A percentile compares a stretch with the other conserved stretches of the same genome.
Evolutionary conservation across 2,797 vertebrate genomes (phyloP).

Genomic region (Pseudochromis fuscus): DNA sequence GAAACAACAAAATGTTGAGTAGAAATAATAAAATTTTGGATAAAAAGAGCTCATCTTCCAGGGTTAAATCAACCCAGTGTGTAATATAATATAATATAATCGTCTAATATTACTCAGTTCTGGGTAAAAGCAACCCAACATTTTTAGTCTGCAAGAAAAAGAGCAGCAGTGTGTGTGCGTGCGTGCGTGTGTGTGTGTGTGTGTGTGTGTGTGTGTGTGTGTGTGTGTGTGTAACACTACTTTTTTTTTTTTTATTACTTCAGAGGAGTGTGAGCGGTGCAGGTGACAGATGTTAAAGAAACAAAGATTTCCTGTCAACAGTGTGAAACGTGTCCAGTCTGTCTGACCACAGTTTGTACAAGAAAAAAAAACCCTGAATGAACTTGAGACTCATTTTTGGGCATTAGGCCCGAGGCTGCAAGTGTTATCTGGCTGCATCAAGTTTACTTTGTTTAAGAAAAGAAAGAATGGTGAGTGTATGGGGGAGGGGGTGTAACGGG

Average conservation of each 20-base stretch:
- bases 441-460: constrained; percentile 87
- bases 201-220: constrained; percentile 7
- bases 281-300: constrained; percentile 61
- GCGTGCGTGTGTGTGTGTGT: constrained; percentile 3
- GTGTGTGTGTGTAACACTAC: constrained; percentile 38
- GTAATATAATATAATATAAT: no score
- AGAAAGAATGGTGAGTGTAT: constrained; percentile 82
- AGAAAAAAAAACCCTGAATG: constrained; percentile 55
- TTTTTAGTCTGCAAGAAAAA: no score
- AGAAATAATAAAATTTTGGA: no score
- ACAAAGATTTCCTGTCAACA: constrained; percentile 52
- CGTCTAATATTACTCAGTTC: no score
- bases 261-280: constrained; percentile 40
- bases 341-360: constrained; percentile 71
- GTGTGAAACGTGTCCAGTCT: constrained; percentile 62
- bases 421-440: constrained; percentile 86
- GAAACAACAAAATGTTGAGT: no score
- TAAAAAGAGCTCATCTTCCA: no score
- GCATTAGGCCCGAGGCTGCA: constrained; percentile 80
- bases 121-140: no score
- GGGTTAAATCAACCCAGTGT: no score
- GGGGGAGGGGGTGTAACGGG: constrained; percentile 82
- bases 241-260: constrained; percentile 43
- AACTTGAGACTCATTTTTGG: constrained; percentile 83
- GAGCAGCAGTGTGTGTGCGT: not conserved